Evolutionary conservation across 2,797 vertebrate genomes (phyloP).

Genomic region (Spheniscus humboldti): DNA sequence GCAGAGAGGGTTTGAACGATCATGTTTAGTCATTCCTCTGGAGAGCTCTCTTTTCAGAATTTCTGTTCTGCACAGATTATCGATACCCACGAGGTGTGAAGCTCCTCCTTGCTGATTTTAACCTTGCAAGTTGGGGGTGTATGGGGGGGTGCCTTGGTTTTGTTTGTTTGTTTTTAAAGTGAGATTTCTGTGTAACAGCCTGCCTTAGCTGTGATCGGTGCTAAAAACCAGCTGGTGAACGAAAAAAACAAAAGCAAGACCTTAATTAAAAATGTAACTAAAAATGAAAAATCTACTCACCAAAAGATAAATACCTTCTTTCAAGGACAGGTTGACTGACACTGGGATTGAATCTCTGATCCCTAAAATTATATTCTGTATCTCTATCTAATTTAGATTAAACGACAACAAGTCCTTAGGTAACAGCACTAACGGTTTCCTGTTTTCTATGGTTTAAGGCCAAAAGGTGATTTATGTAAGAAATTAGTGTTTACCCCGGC

Average conservation of each 20-base stretch:
- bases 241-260: not conserved
- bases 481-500: not conserved
- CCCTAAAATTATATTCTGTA: not conserved
- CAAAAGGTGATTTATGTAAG: conserved; percentile 22
- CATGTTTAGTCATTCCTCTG: conserved; percentile 39
- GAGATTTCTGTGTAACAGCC: not conserved
- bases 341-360: conserved; percentile 13
- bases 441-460: not conserved
- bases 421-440: not conserved
- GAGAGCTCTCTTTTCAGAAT: conserved; percentile 60
- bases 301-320: not conserved
- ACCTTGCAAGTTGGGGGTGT: not conserved
- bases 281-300: not conserved
- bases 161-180: not conserved
- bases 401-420: not conserved
- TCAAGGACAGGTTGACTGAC: not conserved
- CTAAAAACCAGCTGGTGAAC: not conserved
- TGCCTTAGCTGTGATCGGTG: not conserved
- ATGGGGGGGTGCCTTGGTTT: not conserved
- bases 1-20: conserved; percentile 6
- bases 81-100: not conserved
- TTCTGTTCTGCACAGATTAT: conserved; percentile 11
- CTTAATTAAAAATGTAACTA: not conserved
- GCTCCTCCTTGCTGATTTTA: conserved; percentile 27
- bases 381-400: not conserved